Base-by-base conservation (phyloP, 1,140 invertebrate species). In the Notospermus geniculatus region DNA sequence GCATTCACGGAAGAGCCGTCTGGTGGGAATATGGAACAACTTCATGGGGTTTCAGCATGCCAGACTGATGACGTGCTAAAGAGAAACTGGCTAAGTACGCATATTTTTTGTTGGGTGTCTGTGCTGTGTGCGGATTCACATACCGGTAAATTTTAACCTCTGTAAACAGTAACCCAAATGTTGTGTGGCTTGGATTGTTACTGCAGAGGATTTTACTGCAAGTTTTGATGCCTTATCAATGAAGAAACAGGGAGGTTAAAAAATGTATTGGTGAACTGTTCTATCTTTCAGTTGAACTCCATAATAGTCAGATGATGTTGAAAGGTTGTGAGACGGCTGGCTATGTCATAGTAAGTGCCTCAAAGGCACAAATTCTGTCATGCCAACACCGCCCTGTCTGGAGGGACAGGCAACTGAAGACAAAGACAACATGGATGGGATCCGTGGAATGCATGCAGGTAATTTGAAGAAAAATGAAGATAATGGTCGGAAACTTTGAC, bases 241-340 rank as follows among this genome's bases (percentile, higher is more conserved):
- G n/a, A n/a, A n/a, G n/a, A n/a, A n/a, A n/a, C n/a, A n/a, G n/a
- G n/a, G n/a, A n/a, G n/a, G n/a, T n/a, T n/a, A n/a, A n/a, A n/a
- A n/a, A n/a, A n/a, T n/a, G n/a, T n/a, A n/a, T n/a, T n/a, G n/a
- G 30, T 30, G 27, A 56, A 0, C 41, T 17, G 27, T 41, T 66
- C 27, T 36, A n/a, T 60, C 43, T 70, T 85, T 41, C 76, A 93
- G 92, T 97, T 84, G 90, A 91, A 70, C 81, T 98, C 28, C 91
- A 97, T 28, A 97, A 98, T 82, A 94, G 93, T 62, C 96, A 98
- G 84, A 92, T 98, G 52, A 85, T 98, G 64, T 80, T 98, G 13
- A 95, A 95, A 82, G 95, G 95, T 27, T 93, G 92, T 75, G 95
- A 98, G 83, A 95, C 94, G 0, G 89, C 90, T 59, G 96, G 96